These are phyloP conservation scores for Drosophila watanabei DNA, from an alignment of 1,140 invertebrate genomes.

Conservation along the genomic window DNA sequence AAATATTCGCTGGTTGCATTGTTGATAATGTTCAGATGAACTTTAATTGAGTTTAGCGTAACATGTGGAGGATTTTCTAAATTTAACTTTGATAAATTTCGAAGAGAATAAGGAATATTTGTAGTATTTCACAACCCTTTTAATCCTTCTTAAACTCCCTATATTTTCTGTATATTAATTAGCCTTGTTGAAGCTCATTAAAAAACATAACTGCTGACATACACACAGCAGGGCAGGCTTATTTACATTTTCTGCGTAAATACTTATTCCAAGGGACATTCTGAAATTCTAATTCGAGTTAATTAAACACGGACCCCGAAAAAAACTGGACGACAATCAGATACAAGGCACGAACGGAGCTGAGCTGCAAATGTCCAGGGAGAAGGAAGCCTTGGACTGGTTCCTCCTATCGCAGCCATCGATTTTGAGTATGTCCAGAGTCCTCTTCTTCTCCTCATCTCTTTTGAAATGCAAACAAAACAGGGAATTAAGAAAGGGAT, in stretches of 20 bases:
- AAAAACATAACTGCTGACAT: slow-evolving; percentile 31
- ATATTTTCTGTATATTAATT: slow-evolving; percentile 7
- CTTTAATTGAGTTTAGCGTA: neutral
- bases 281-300: slow-evolving; percentile 78
- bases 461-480: slow-evolving; percentile 13
- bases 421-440: slow-evolving; percentile 80
- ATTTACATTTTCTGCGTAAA: slow-evolving; percentile 47
- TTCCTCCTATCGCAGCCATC: slow-evolving; percentile 72
- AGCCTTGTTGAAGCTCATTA: slow-evolving; percentile 33
- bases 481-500: slow-evolving; percentile 11
- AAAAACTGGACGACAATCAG: slow-evolving; percentile 59
- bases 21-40: slow-evolving; percentile 23
- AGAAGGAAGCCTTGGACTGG: slow-evolving; percentile 53
- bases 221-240: neutral
- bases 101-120: neutral
- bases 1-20: slow-evolving; percentile 46
- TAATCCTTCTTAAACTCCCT: neutral
- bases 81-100: slow-evolving; percentile 1
- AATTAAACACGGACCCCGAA: slow-evolving; percentile 69
- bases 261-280: slow-evolving; percentile 26
- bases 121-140: neutral
- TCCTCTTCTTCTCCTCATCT: slow-evolving; percentile 37
- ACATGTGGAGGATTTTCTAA: neutral
- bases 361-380: slow-evolving; percentile 42
- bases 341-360: slow-evolving; percentile 70